phyloP scores from a whole-genome alignment of 2,797 vertebrate species.

The Mallotus villosus region DNA sequence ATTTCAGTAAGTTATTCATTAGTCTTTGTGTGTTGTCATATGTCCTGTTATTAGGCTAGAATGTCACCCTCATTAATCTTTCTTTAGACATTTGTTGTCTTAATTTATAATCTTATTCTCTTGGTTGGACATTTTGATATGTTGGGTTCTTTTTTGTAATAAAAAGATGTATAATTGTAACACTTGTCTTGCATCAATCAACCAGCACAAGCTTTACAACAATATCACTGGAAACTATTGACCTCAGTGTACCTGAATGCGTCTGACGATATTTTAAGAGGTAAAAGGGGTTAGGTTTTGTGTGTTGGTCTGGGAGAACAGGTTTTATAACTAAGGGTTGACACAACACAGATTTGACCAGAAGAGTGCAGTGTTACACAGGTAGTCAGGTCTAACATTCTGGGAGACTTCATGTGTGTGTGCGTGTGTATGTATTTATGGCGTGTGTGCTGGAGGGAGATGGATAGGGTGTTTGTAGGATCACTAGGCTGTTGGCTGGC shows the following conservation, averaged over 20 bases:
- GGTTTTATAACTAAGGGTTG: too few species aligned
- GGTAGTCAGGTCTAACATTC: neutral
- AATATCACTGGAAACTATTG: neutral
- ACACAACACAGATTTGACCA: neutral
- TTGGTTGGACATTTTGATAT: conserved; percentile 10
- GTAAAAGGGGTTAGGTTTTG: too few species aligned
- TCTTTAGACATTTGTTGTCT: neutral
- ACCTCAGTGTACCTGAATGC: neutral
- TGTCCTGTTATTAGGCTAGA: neutral
- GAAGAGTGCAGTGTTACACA: neutral
- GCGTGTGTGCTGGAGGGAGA: neutral
- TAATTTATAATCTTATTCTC: neutral
- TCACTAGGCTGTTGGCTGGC: neutral
- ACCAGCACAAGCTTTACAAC: neutral
- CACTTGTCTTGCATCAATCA: neutral
- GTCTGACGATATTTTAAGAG: neutral
- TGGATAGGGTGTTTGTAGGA: neutral
- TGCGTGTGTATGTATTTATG: conserved; percentile 3
- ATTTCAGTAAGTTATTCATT: too few species aligned
- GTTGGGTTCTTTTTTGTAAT: neutral
- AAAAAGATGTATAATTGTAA: neutral
- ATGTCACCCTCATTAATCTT: neutral
- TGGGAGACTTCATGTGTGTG: neutral
- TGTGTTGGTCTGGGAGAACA: too few species aligned
- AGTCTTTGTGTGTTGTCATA: neutral